Evolutionary conservation across 2,797 vertebrate species (phyloP).

Genomic region (Carcharodon carcharias): DNA sequence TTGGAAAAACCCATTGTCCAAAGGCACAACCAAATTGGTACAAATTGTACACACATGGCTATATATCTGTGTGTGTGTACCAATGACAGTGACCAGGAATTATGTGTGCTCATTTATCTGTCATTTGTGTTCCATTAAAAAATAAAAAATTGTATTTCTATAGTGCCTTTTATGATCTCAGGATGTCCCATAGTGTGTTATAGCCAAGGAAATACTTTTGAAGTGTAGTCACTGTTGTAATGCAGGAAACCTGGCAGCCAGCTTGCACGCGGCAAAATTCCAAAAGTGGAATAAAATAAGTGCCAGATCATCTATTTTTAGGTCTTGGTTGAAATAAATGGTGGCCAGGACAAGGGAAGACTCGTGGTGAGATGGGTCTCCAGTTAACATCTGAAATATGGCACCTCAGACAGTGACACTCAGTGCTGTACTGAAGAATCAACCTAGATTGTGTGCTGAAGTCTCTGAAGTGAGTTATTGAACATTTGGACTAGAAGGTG

Average conservation of each 20-base stretch:
- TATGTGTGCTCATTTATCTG: background rate
- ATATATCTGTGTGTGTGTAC: background rate
- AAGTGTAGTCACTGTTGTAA: background rate
- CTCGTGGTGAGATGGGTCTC: background rate
- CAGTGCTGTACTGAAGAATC: background rate
- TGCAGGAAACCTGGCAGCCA: background rate
- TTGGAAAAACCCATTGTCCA: background rate
- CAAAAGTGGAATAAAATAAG: background rate
- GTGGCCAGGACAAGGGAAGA: background rate
- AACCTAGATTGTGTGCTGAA: background rate
- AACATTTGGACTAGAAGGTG: background rate
- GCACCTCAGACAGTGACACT: background rate
- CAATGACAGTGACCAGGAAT: background rate
- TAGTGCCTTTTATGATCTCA: background rate
- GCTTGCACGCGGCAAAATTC: background rate
- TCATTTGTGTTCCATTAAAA: background rate
- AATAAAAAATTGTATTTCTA: background rate
- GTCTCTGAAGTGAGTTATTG: background rate
- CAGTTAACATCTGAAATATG: background rate
- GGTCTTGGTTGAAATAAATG: background rate
- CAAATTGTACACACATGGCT: background rate
- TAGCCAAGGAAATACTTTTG: background rate
- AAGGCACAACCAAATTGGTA: background rate
- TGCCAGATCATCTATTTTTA: background rate
- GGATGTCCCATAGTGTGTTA: background rate